phyloP scores from a whole-genome alignment of 2,113 vertebrate genomes.

The Cisticola juncidis region DNA sequence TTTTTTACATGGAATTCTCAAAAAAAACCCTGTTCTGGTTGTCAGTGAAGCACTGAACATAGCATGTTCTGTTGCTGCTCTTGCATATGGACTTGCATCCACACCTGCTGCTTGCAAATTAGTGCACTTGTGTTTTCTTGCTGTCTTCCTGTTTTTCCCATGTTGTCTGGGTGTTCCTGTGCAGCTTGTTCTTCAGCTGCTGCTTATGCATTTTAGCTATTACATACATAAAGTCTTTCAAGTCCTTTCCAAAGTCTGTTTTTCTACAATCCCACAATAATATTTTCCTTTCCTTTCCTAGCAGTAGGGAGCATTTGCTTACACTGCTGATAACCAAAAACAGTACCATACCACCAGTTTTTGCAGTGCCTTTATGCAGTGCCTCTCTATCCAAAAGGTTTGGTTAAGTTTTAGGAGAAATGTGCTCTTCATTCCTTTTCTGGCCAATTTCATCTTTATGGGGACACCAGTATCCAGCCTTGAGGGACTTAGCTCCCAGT shows the following conservation, averaged over 20 bases:
- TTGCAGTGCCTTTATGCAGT: not conserved
- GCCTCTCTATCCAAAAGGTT: not conserved
- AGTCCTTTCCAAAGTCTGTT: not conserved
- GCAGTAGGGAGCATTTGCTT: not conserved
- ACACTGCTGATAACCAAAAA: not conserved
- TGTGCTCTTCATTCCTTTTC: not conserved
- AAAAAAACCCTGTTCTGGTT: not conserved
- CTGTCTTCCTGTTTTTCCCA: not conserved
- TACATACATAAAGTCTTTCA: not conserved
- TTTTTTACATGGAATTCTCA: not conserved
- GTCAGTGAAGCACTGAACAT: not conserved
- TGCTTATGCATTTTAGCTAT: not conserved
- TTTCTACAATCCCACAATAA: rapidly evolving
- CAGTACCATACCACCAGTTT: not conserved
- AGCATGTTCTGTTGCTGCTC: not conserved
- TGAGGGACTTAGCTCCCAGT: not conserved
- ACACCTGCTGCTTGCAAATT: not conserved
- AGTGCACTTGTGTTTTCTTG: not conserved
- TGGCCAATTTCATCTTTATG: not conserved
- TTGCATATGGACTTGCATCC: not conserved
- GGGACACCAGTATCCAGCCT: not conserved
- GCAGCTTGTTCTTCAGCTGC: not conserved
- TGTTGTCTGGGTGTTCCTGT: not conserved
- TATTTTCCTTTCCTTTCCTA: not conserved
- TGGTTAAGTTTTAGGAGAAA: not conserved